Evolutionary conservation across 1,140 invertebrate species (phyloP).

Genomic region (Pygmarrhopalites habei): DNA sequence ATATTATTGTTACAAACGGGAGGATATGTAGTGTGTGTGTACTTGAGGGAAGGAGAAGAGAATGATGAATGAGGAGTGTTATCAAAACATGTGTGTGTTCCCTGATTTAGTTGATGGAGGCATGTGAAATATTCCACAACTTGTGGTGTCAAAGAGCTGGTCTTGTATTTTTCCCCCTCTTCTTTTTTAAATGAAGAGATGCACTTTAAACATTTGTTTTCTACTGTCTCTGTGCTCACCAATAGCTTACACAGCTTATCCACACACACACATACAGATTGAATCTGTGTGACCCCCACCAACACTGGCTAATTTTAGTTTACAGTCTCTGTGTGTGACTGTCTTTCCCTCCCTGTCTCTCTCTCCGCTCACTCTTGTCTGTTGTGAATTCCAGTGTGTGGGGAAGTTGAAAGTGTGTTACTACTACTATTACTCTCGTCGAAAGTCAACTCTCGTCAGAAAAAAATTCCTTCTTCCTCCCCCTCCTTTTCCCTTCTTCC

Average conservation of each 20-base stretch:
- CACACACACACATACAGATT: no score
- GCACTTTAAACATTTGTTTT: constrained; percentile 10
- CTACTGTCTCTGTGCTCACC: background rate
- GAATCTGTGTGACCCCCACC: background rate
- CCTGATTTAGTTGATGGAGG: constrained; percentile 9
- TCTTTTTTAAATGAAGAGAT: background rate
- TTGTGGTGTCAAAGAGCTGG: constrained; percentile 14
- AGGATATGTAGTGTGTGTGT: no score
- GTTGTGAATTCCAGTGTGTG: background rate
- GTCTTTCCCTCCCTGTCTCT: background rate
- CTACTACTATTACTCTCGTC: no score
- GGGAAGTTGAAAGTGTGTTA: background rate
- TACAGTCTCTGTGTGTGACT: background rate
- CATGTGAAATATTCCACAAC: constrained; percentile 17
- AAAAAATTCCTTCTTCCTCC: background rate
- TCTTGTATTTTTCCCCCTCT: no score
- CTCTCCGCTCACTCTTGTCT: background rate
- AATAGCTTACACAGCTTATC: background rate
- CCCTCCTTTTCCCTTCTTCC: background rate
- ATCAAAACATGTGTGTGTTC: constrained; percentile 12
- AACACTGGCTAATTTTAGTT: constrained; percentile 12
- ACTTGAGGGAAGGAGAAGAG: no score
- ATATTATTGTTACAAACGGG: no score
- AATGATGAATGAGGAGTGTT: constrained; percentile 5
- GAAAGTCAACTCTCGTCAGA: background rate